Conservation (phyloP, 2,113 vertebrate species). For the Acanthisitta chloris region DNA sequence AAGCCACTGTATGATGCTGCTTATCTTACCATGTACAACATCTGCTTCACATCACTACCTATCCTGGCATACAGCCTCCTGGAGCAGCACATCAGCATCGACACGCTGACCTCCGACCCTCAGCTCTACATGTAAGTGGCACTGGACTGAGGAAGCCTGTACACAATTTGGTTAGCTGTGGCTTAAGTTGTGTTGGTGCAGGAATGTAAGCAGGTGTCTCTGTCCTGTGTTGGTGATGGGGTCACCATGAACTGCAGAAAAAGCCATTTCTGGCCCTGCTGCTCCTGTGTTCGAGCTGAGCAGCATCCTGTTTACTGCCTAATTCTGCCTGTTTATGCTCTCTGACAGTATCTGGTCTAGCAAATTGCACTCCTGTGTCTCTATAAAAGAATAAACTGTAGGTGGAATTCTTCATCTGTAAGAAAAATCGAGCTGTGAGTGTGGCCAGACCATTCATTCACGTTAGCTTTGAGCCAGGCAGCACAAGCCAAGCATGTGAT, state of each 20-base stretch:
- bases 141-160: background rate
- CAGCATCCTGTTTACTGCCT: background rate
- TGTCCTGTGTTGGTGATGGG: accelerated
- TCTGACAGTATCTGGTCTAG: background rate
- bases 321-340: background rate
- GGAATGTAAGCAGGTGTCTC: accelerated
- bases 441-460: background rate
- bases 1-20: conserved; percentile 97
- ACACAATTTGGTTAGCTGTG: accelerated
- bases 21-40: conserved; percentile 99
- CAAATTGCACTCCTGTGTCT: background rate
- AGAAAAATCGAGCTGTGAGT: background rate
- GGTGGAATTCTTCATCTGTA: background rate
- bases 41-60: conserved; percentile 98
- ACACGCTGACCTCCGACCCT: conserved; percentile 79
- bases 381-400: background rate
- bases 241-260: background rate
- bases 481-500: background rate
- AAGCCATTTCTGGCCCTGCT: background rate
- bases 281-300: background rate
- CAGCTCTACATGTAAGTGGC: conserved; percentile 79
- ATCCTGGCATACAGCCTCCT: conserved; percentile 96
- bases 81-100: conserved; percentile 92
- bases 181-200: background rate
- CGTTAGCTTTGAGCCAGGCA: background rate